Evolutionary conservation across 2,888 invertebrate genomes (phyloP).

Genomic region (Limnephilus lunatus): DNA sequence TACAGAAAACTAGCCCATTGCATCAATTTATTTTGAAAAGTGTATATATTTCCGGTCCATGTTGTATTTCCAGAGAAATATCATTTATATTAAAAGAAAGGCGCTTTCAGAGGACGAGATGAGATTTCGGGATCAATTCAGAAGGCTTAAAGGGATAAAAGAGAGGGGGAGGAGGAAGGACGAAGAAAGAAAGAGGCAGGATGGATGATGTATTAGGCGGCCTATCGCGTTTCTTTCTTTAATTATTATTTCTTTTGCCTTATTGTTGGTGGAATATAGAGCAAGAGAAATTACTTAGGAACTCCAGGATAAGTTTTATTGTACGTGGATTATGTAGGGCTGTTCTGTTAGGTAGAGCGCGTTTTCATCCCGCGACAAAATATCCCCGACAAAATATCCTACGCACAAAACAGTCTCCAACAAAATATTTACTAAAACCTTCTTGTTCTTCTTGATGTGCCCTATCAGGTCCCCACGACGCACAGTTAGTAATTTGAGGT

Average conservation of each 20-base stretch:
- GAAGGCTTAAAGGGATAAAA: background rate
- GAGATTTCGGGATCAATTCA: conserved; percentile 31
- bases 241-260: background rate
- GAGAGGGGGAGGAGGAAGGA: background rate
- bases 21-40: background rate
- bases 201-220: conserved; percentile 19
- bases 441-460: too few relatives aligned
- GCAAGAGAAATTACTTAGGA: background rate
- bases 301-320: background rate
- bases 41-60: background rate
- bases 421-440: too few relatives aligned
- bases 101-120: conserved; percentile 26
- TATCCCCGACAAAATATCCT: too few relatives aligned
- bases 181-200: background rate
- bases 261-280: background rate
- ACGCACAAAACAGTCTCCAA: too few relatives aligned
- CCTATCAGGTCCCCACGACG: too few relatives aligned
- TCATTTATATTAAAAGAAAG: conserved; percentile 38
- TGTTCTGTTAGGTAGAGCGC: too few relatives aligned
- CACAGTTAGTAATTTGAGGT: too few relatives aligned
- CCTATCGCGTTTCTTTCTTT: conserved; percentile 24
- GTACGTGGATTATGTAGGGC: background rate
- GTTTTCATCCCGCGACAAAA: too few relatives aligned
- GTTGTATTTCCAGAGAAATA: background rate
- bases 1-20: too few relatives aligned